Evolutionary conservation across 2,888 invertebrate genomes (phyloP).

Genomic region (Ennomos erosarius): DNA sequence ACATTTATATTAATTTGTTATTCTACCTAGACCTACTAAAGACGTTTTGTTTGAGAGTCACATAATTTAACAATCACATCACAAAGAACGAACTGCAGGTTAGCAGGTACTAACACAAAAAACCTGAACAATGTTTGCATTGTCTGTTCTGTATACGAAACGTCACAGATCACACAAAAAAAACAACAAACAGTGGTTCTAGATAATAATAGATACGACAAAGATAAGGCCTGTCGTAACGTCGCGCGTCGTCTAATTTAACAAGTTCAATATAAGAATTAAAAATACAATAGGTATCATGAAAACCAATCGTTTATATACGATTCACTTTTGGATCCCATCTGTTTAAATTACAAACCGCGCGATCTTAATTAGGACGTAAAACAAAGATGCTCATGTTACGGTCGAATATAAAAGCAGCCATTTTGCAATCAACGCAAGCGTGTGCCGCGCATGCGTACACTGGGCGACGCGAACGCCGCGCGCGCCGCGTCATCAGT

Average conservation of each 20-base stretch:
- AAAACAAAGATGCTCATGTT: constrained; percentile 44
- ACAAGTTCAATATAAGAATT: too few relatives aligned
- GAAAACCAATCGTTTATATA: too few relatives aligned
- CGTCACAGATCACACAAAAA: constrained; percentile 21
- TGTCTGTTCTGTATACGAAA: constrained; percentile 28
- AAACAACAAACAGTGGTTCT: constrained; percentile 28
- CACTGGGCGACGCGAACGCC: constrained; percentile 46
- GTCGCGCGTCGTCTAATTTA: not conserved
- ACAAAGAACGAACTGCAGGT: constrained; percentile 23
- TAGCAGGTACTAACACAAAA: constrained; percentile 15
- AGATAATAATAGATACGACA: constrained; percentile 16
- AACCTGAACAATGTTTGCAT: constrained; percentile 29
- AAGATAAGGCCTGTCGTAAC: constrained; percentile 20
- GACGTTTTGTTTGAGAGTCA: too few relatives aligned
- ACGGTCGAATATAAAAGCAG: constrained; percentile 52
- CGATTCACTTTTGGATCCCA: not conserved
- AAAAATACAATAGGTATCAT: too few relatives aligned
- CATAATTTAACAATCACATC: too few relatives aligned
- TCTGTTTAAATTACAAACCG: constrained; percentile 4
- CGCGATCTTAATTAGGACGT: constrained; percentile 22
- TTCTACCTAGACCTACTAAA: too few relatives aligned
- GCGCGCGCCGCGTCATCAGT: constrained; percentile 46
- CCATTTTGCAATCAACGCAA: constrained; percentile 64
- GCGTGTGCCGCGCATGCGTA: constrained; percentile 48
- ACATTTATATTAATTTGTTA: not conserved